A percentile compares a stretch with the other conserved stretches of the same genome.
These are phyloP conservation scores for Cottoperca gobio DNA, from an alignment of 2,797 vertebrate genomes.

Conservation along the genomic window DNA sequence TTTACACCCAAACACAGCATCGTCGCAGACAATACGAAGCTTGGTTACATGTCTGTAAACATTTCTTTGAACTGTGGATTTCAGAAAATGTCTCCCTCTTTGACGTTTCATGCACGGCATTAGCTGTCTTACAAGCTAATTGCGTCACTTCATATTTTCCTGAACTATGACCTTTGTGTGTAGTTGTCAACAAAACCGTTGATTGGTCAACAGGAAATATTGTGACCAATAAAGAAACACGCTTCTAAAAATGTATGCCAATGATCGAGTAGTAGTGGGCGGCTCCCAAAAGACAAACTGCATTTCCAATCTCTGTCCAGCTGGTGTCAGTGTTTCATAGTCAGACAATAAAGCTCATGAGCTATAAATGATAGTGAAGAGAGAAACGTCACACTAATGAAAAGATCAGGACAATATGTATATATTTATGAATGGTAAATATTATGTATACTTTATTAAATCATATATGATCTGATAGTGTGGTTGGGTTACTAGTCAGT, in stretches of 20 bases:
- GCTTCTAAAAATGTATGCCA: conserved; percentile 25
- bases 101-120: accelerated
- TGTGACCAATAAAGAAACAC: conserved; percentile 44
- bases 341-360: background rate
- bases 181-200: conserved; percentile 30
- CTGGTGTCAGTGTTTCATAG: conserved; percentile 56
- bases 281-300: background rate
- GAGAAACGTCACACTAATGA: background rate
- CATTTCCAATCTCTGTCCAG: background rate
- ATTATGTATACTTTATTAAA: background rate
- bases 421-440: background rate
- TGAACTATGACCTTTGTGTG: conserved; percentile 24
- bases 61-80: background rate
- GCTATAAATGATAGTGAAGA: background rate
- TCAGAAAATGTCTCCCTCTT: accelerated
- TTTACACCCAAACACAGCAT: conserved; percentile 59
- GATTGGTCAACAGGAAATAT: conserved; percentile 25
- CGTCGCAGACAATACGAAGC: background rate
- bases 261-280: conserved; percentile 42
- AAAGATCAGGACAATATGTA: no score
- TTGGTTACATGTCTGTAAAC: background rate
- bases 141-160: background rate
- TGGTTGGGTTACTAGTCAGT: background rate
- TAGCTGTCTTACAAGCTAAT: accelerated
- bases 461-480: background rate